These are phyloP conservation scores for Adelphocoris suturalis DNA, from an alignment of 2,888 invertebrate species.

Conservation along the genomic window DNA sequence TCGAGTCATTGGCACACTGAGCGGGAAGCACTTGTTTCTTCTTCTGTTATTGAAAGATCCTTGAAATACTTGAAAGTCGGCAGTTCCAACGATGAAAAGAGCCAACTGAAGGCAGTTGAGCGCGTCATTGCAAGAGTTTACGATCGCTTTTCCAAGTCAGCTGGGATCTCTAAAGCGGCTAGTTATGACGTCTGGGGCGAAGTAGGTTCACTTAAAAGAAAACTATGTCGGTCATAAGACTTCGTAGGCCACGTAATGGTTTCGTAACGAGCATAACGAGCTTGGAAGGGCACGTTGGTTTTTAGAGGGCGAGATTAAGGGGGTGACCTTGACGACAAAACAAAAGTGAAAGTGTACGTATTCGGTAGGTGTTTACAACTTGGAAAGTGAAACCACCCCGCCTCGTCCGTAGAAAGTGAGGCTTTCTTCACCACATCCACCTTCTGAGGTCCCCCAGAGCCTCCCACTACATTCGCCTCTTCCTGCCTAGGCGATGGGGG, in stretches of 20 bases:
- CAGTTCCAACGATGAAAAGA: background rate
- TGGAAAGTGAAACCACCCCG: constrained; percentile 69
- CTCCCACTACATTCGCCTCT: constrained; percentile 37
- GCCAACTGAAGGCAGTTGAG: background rate
- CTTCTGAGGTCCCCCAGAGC: constrained; percentile 23
- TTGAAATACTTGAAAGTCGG: constrained; percentile 3
- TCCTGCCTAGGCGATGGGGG: background rate
- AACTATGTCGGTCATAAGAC: background rate
- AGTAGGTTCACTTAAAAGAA: background rate
- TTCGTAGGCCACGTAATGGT: constrained; percentile 40
- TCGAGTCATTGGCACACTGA: background rate
- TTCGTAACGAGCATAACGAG: constrained; percentile 51
- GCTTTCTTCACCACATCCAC: constrained; percentile 68
- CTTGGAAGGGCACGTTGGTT: background rate
- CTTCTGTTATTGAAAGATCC: background rate
- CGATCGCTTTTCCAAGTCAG: constrained; percentile 9
- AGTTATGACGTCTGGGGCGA: constrained; percentile 24
- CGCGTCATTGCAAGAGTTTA: background rate
- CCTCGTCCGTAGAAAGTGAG: constrained; percentile 56
- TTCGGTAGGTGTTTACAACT: constrained; percentile 64
- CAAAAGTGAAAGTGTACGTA: constrained; percentile 67
- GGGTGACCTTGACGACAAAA: constrained; percentile 68
- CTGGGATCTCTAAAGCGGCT: constrained; percentile 3
- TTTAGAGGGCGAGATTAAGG: background rate
- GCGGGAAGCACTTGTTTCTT: background rate